Evolutionary conservation across 2,113 vertebrate genomes (phyloP).

Genomic region (Spea bombifrons): DNA sequence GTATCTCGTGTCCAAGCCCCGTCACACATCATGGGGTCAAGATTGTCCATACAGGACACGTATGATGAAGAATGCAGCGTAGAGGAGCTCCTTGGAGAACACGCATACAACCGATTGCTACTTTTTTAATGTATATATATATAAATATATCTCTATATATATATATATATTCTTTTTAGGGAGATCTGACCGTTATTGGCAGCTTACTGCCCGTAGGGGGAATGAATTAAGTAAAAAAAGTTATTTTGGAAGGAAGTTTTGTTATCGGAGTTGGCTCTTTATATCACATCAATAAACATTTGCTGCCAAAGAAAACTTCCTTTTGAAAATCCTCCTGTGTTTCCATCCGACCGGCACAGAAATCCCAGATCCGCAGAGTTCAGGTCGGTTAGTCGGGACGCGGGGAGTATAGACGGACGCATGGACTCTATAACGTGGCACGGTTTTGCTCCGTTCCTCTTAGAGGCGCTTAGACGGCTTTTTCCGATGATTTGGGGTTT

Average conservation of each 20-base stretch:
- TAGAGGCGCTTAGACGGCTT: constrained; percentile 17
- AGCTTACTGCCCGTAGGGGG: constrained; percentile 60
- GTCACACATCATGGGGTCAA: no score
- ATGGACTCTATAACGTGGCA: constrained; percentile 3
- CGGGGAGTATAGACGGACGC: constrained; percentile 32
- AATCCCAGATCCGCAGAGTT: constrained; percentile 51
- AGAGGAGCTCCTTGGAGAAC: constrained; percentile 27
- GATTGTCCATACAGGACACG: no score
- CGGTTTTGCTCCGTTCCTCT: constrained; percentile 19
- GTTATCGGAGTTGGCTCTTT: constrained; percentile 64
- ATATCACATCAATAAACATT: constrained; percentile 51
- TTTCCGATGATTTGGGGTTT: constrained; percentile 40
- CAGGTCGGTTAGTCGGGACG: constrained; percentile 46
- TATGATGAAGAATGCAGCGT: no score
- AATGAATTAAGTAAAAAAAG: constrained; percentile 56
- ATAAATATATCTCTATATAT: no score
- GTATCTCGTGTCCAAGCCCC: no score
- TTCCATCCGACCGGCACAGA: constrained; percentile 55
- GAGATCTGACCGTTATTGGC: constrained; percentile 58
- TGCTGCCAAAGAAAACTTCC: constrained; percentile 69
- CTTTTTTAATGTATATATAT: background rate
- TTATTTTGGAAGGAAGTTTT: constrained; percentile 64
- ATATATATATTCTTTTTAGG: constrained; percentile 3
- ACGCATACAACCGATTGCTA: constrained; percentile 52
- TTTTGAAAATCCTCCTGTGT: constrained; percentile 56